Base-by-base conservation (phyloP, 2,113 vertebrate species). In the Chamaetylas fuelleborni region DNA sequence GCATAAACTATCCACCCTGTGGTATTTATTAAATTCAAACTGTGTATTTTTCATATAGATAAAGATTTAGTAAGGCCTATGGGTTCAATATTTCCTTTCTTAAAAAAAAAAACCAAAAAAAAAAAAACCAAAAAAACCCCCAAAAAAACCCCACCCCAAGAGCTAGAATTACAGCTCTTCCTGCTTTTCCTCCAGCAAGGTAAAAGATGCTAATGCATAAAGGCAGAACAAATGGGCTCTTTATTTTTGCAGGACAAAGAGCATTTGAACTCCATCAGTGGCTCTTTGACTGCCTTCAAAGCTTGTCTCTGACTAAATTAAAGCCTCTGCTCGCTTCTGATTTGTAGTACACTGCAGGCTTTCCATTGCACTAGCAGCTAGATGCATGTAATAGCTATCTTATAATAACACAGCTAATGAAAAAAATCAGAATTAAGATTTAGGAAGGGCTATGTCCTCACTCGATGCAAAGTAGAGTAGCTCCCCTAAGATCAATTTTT, bases 241-340 rank as follows among this genome's bases (percentile, higher is more conserved):
- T 92, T 66, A 85, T 96, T 95, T 95, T 86, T 67, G 60, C 81
- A 81, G 85, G 88, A 96, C 92, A 95, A 96, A 93, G 87, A 95
- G 82, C 93, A 86, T 95, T 96, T 96, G 82, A 94, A 94, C 82
- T 90, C 79, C 77, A 90, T 96, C 95, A 95, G 82, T 82, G 64
- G 71, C 76, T 94, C 94, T 97, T 93, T 95, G 92, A 97, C 86
- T 95, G 88, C 92, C 88, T 94, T 95, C 94, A 86, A 84, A 92
- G 91, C 92, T 94, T 92, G 86, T 67, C 86, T 93, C 88, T 84
- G 83, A 86, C 92, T 92, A 93, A 93, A 97, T 91, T 92, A 95
- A 93, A 93, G 81, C 57, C 66, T 74, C 82, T 78, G 80, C 72
- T 90, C 18, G 25, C 47, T 91, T 78, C 86, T 86, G 48, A 74